These are phyloP conservation scores for Mesembrinibis cayennensis DNA, from an alignment of 2,113 vertebrate species.

Conservation along the genomic window DNA sequence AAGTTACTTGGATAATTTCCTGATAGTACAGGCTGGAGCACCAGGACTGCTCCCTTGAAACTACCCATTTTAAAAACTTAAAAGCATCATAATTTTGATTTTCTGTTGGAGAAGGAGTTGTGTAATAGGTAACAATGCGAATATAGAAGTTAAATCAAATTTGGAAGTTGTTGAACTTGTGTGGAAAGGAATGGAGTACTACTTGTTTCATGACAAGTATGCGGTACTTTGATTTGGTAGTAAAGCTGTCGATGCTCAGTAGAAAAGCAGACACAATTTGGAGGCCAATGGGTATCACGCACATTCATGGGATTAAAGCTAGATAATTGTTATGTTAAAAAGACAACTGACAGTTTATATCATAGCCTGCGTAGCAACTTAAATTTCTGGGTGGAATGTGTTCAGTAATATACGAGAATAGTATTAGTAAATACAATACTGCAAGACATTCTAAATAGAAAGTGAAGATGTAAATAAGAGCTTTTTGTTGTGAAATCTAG, in stretches of 20 bases:
- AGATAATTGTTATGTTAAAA: not conserved
- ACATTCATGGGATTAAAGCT: not conserved
- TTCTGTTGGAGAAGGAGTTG: not conserved
- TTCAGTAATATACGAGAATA: not conserved
- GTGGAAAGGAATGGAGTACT: not conserved
- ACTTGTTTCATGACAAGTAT: not conserved
- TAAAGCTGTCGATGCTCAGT: not conserved
- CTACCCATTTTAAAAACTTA: not conserved
- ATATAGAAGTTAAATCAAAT: not conserved
- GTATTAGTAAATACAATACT: not conserved
- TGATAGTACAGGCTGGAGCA: constrained; percentile 23
- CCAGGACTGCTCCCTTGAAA: not conserved
- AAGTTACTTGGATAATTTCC: constrained; percentile 31
- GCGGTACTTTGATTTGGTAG: not conserved
- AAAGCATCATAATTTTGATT: not conserved
- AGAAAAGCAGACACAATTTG: not conserved
- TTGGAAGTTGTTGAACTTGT: not conserved
- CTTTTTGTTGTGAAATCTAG: not conserved
- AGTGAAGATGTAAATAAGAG: rapidly evolving
- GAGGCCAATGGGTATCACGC: not conserved
- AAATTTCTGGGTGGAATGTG: not conserved
- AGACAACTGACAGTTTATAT: not conserved
- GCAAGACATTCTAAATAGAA: not conserved
- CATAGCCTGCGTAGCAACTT: not conserved
- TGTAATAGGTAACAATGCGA: not conserved